Evolutionary conservation across 1,140 invertebrate genomes (phyloP).

Genomic region (Lepeophtheirus salmonis): DNA sequence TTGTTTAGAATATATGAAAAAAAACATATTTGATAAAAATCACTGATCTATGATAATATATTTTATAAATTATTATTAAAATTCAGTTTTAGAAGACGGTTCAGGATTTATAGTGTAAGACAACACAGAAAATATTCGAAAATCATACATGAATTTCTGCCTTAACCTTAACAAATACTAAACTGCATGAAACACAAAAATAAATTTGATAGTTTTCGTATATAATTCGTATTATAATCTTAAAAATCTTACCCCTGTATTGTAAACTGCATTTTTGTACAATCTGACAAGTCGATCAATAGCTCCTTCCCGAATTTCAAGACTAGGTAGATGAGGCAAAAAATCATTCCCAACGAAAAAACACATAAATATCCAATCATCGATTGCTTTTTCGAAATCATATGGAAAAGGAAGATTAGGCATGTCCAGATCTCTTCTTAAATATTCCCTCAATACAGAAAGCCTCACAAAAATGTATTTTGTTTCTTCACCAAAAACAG

Average conservation of each 20-base stretch:
- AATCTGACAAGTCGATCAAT: conserved; percentile 82
- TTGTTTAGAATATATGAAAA: too few relatives aligned
- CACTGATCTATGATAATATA: too few relatives aligned
- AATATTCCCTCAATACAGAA: conserved; percentile 80
- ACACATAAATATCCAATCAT: conserved; percentile 99
- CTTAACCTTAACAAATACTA: background rate
- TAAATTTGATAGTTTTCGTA: background rate
- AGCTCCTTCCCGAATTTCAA: conserved; percentile 94
- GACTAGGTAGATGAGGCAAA: conserved; percentile 74
- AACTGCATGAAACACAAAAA: background rate
- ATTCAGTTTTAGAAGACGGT: too few relatives aligned
- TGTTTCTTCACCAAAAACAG: conserved; percentile 43
- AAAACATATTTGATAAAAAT: too few relatives aligned
- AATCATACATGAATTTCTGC: too few relatives aligned
- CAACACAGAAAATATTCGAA: too few relatives aligned
- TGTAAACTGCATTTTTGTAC: conserved; percentile 88
- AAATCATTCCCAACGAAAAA: conserved; percentile 99
- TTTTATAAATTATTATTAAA: too few relatives aligned
- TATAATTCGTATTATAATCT: background rate
- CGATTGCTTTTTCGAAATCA: conserved; percentile 69
- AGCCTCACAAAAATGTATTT: conserved; percentile 77
- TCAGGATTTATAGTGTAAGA: too few relatives aligned
- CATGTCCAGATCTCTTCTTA: conserved; percentile 66
- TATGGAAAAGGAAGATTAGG: conserved; percentile 77
- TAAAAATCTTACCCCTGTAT: conserved; percentile 44